Base-by-base conservation (phyloP, 2,113 vertebrate genomes). In the Nothoprocta pentlandii region DNA sequence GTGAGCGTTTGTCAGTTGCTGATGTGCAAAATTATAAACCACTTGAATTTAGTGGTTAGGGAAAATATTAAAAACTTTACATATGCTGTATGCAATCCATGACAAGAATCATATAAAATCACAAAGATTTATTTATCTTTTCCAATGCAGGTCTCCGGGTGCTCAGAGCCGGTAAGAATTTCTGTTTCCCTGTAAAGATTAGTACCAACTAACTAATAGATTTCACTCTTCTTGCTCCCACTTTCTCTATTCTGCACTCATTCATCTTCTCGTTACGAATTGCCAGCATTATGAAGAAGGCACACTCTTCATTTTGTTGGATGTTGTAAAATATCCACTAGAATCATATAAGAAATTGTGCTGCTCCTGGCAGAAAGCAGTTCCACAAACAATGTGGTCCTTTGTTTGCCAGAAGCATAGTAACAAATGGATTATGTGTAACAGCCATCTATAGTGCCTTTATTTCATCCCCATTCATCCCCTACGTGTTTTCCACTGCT, bases 381-480 rank as follows among this genome's bases (percentile, higher is more conserved):
- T 64, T 73, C 74, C 7, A 46, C 41, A 79, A 96, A 97, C 97
- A 97, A 94, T 94, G 90, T 47, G 80, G 76, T 89, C 82, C 64
- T 94, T 96, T 96, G 93, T 95, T 82, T 77, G 70, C 79, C 68
- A 0, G 2, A 85, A 93, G 93, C 81, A 80, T 85, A 94, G 87
- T 94, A 93, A 89, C 90, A 86, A 71, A 80, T 62, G 86, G 89
- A 87, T 95, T 96, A 84, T 92, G 90, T 83, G 92, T 79, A 93
- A 82, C 90, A 92, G 94, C 70, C 70, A 63, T 95, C 70, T 91
- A 90, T 70, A 63, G 79, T 87, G 86, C 95, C 96, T 97, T 97
- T 96, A 79, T 96, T 96, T 89, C 86, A 87, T 92, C 90, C 88
- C 93, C 90, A 95, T 95, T 94, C 96, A 96, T 91, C 89, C 87